Conservation (phyloP, 2,888 invertebrate genomes). For the Podabrus alpinus region DNA sequence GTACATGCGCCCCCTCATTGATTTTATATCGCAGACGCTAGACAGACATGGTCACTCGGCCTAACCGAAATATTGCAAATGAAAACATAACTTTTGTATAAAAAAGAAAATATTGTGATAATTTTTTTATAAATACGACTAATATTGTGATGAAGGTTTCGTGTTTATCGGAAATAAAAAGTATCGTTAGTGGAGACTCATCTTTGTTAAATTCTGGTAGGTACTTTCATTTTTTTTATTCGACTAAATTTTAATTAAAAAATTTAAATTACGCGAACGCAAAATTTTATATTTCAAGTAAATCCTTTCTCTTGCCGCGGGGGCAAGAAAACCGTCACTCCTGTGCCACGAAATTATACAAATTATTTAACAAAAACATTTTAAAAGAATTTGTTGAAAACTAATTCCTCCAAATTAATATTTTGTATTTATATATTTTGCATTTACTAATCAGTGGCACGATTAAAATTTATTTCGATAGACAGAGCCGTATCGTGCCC, state of each 20-base stretch:
- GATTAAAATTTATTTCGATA: not conserved
- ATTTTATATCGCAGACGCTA: constrained; percentile 50
- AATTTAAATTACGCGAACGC: not conserved
- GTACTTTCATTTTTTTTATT: not conserved
- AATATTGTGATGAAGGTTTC: constrained; percentile 35
- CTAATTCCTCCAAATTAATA: not conserved
- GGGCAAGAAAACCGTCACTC: not conserved
- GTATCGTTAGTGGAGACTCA: not conserved
- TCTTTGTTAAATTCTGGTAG: not conserved
- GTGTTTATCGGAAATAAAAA: constrained; percentile 9
- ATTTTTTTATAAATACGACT: constrained; percentile 3
- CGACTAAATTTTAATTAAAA: not conserved
- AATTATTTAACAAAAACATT: too few species aligned
- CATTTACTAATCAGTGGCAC: not conserved
- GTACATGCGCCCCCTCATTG: constrained; percentile 56
- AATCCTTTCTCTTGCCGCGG: not conserved
- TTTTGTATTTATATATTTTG: not conserved
- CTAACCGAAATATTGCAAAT: constrained; percentile 46
- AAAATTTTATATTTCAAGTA: not conserved
- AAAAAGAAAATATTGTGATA: not conserved
- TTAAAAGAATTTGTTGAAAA: not conserved
- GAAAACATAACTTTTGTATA: constrained; percentile 13
- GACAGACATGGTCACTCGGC: constrained; percentile 51
- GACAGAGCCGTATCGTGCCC: not conserved
- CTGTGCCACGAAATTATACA: too few species aligned